Evolutionary conservation across 2,113 vertebrate species (phyloP).

Genomic region (Onychostruthus taczanowskii): DNA sequence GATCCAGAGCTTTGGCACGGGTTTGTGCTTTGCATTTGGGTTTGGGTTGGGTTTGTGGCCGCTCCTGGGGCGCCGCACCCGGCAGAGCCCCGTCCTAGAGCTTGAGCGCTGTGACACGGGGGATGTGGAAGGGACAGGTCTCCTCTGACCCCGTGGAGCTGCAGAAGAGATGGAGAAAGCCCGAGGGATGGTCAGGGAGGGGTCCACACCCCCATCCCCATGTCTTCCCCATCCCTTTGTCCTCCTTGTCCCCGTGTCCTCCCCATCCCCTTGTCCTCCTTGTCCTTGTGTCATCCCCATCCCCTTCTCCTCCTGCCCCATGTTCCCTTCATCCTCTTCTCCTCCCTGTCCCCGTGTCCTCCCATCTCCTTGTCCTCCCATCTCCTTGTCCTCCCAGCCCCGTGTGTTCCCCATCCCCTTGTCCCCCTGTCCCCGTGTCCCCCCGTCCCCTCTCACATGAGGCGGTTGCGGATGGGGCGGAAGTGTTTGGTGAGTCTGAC

Average conservation of each 20-base stretch:
- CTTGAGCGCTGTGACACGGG: slow-evolving; percentile 73
- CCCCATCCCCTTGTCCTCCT: too few relatives aligned
- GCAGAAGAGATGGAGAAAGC: not conserved
- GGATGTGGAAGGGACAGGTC: slow-evolving; percentile 78
- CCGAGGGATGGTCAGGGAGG: not conserved
- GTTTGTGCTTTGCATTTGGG: not conserved
- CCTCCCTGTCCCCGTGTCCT: too few relatives aligned
- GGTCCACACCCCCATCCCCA: not conserved
- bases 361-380: too few relatives aligned
- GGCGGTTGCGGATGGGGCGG: slow-evolving; percentile 74
- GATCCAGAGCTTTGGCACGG: accelerated
- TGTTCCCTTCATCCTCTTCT: too few relatives aligned
- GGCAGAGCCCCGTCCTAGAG: not conserved
- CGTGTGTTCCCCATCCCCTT: too few relatives aligned
- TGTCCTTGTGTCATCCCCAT: not conserved
- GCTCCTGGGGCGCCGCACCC: not conserved
- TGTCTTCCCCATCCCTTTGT: too few relatives aligned
- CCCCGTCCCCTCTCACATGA: slow-evolving; percentile 57
- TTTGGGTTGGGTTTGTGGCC: not conserved
- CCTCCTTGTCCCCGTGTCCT: too few relatives aligned
- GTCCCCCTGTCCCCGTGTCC: not conserved
- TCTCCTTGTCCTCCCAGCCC: too few relatives aligned
- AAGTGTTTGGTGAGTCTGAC: slow-evolving; percentile 89
- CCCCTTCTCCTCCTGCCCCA: too few relatives aligned
- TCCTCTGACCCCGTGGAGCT: slow-evolving; percentile 78